Evolutionary conservation across 2,797 vertebrate genomes (phyloP).

Genomic region (Pseudotriccus pelzelni): DNA sequence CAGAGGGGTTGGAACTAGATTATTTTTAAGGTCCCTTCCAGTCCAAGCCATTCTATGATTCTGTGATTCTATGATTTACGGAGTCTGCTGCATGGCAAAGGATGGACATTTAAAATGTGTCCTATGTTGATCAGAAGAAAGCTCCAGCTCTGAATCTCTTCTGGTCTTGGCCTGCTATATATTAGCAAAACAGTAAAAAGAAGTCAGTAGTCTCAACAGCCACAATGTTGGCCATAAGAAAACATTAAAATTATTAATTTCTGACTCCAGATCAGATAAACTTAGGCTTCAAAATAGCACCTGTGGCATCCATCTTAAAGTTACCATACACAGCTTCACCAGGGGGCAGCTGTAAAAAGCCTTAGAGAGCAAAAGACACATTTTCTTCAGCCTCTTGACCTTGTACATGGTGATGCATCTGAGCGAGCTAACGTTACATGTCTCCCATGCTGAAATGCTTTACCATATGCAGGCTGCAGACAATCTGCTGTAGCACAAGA

Average conservation of each 20-base stretch:
- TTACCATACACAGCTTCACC: not conserved
- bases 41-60: not conserved
- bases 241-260: not conserved
- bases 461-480: not conserved
- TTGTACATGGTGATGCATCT: not conserved
- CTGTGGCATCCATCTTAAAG: not conserved
- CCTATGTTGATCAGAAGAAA: not conserved
- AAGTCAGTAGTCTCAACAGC: not conserved
- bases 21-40: not conserved
- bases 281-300: not conserved
- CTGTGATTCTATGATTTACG: not conserved
- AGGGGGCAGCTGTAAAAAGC: not conserved
- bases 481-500: not conserved
- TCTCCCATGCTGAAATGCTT: not conserved
- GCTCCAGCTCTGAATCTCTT: not conserved
- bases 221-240: not conserved
- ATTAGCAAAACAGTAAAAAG: not conserved
- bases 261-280: not conserved
- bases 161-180: not conserved
- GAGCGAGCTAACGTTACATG: not conserved
- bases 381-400: not conserved
- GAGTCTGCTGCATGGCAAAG: not conserved
- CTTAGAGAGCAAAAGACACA: not conserved
- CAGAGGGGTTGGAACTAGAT: not conserved
- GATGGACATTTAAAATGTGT: not conserved